Conservation (phyloP, 1,140 invertebrate species). For the Neotoxoptera formosana region DNA sequence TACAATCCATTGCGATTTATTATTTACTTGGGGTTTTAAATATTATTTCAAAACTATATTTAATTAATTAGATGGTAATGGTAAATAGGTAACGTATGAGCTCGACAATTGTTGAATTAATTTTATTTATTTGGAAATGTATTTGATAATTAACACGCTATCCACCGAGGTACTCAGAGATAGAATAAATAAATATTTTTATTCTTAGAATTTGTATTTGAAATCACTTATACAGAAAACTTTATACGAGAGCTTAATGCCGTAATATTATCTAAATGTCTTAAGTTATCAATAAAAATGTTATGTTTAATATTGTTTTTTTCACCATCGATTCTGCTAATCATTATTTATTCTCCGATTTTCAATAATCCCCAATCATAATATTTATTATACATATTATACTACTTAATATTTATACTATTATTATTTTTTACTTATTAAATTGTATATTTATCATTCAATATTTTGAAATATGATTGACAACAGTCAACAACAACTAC, state of each 20-base stretch:
- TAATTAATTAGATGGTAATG: background rate
- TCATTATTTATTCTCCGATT: background rate
- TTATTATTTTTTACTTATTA: background rate
- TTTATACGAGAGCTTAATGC: background rate
- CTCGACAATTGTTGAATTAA: background rate
- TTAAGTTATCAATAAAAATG: background rate
- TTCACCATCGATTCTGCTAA: background rate
- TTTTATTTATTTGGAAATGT: background rate
- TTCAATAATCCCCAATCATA: background rate
- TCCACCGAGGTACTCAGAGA: background rate
- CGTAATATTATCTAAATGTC: too few relatives aligned
- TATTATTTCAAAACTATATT: background rate
- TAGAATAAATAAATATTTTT: background rate
- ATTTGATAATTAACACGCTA: background rate
- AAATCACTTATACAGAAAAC: constrained; percentile 4
- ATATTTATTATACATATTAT: background rate
- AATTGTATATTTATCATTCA: background rate
- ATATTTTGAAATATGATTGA: background rate
- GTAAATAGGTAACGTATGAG: too few relatives aligned
- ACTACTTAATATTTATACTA: background rate
- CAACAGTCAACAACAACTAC: background rate
- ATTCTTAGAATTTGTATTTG: background rate
- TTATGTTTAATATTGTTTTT: background rate
- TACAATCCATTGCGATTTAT: background rate
- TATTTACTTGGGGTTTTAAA: background rate